phyloP scores from a whole-genome alignment of 2,113 vertebrate species.

The Chamaea fasciata region DNA sequence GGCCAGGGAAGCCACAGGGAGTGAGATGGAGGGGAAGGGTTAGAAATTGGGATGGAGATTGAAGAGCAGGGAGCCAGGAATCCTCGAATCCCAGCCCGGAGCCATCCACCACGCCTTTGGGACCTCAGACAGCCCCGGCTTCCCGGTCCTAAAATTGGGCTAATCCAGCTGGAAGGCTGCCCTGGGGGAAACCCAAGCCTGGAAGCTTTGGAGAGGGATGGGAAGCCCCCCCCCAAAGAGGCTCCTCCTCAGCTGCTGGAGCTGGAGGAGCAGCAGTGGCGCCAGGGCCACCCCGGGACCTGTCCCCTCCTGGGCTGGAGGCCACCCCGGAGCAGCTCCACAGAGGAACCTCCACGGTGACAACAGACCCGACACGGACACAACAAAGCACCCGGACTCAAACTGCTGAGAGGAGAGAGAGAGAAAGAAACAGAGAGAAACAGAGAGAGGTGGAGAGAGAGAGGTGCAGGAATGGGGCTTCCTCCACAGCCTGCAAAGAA shows the following conservation, averaged over 20 bases:
- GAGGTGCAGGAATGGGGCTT: constrained; percentile 76
- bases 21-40: constrained; percentile 30
- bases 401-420: constrained; percentile 66
- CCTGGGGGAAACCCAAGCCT: background rate
- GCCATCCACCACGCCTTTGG: background rate
- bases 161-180: background rate
- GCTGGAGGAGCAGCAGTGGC: background rate
- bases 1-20: background rate
- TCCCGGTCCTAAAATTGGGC: background rate
- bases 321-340: background rate
- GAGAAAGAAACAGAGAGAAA: constrained; percentile 26
- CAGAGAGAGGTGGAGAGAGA: background rate
- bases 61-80: constrained; percentile 13
- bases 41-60: constrained; percentile 27
- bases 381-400: constrained; percentile 67
- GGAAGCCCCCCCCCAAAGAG: background rate
- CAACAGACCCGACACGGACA: constrained; percentile 60
- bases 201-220: background rate
- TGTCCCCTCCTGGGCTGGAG: background rate
- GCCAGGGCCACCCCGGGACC: background rate
- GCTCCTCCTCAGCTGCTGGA: background rate
- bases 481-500: constrained; percentile 84
- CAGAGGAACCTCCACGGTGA: constrained; percentile 46
- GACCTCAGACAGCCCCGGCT: background rate
- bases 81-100: background rate